These are phyloP conservation scores for Latheticus oryzae DNA, from an alignment of 2,888 invertebrate species.

Conservation along the genomic window DNA sequence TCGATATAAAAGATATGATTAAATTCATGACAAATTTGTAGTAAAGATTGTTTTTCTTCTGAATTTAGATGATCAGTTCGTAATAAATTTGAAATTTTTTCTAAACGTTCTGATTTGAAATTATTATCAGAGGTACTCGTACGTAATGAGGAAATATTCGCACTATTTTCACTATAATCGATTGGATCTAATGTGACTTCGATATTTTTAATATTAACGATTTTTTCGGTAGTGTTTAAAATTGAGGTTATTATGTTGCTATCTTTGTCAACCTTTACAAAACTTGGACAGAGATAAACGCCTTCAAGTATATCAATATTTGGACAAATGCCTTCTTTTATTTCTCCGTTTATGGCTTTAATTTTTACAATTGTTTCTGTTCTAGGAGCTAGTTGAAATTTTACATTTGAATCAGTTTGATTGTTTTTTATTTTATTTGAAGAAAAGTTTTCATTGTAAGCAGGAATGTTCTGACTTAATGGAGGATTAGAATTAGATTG, in stretches of 20 bases:
- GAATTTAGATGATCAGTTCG: constrained; percentile 42
- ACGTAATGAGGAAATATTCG: too few relatives aligned
- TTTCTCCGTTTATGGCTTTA: too few relatives aligned
- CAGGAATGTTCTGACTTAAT: constrained; percentile 1
- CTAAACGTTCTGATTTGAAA: too few relatives aligned
- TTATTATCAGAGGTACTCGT: background rate
- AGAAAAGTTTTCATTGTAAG: too few relatives aligned
- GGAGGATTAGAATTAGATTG: background rate
- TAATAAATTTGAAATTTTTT: constrained; percentile 13
- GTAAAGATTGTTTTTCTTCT: constrained; percentile 46
- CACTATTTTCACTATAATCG: too few relatives aligned
- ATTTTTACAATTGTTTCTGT: constrained; percentile 18
- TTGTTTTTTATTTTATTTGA: too few relatives aligned
- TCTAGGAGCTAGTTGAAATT: too few relatives aligned
- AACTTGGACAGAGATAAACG: constrained; percentile 27
- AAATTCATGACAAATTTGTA: constrained; percentile 44
- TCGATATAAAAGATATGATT: constrained; percentile 3
- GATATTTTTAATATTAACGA: constrained; percentile 7
- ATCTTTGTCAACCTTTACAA: constrained; percentile 4
- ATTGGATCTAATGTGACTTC: too few relatives aligned
- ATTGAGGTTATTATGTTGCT: constrained; percentile 6
- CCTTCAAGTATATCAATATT: constrained; percentile 20
- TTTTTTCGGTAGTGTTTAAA: constrained; percentile 11
- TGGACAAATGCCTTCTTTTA: constrained; percentile 12
- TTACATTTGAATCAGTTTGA: too few relatives aligned